A percentile compares a stretch with the other conserved stretches of the same genome.
phyloP scores from a whole-genome alignment of 2,888 invertebrate genomes.

The Palloptera scutellata region DNA sequence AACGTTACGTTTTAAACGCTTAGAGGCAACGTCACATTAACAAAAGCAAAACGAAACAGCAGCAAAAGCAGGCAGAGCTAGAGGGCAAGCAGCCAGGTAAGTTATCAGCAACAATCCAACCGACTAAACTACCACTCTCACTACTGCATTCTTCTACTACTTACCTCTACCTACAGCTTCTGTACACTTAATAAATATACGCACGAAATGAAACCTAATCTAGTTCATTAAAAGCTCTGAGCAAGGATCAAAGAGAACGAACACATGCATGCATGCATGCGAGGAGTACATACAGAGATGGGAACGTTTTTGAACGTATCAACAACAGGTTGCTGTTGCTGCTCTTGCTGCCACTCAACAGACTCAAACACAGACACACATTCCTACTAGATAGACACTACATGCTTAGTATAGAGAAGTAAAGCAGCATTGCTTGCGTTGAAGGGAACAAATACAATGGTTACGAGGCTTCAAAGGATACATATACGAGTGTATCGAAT shows the following conservation, averaged over 20 bases:
- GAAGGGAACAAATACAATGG: no score
- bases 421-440: no score
- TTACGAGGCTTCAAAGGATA: no score
- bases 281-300: not conserved
- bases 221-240: constrained; percentile 44
- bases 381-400: not conserved
- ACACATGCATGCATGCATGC: not conserved
- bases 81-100: not conserved
- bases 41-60: no score
- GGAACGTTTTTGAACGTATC: constrained; percentile 7
- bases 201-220: constrained; percentile 40
- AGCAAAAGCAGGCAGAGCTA: not conserved
- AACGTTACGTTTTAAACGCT: constrained; percentile 22
- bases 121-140: no score
- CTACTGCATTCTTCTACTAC: not conserved
- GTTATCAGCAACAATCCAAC: no score
- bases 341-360: not conserved
- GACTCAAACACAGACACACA: not conserved
- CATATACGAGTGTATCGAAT: no score
- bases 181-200: constrained; percentile 7
- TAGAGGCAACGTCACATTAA: not conserved
- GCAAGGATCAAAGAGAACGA: constrained; percentile 30
- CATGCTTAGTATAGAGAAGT: not conserved
- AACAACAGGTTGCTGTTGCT: not conserved
- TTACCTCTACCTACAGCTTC: not conserved